These are phyloP conservation scores for Siphlonurus alternatus DNA, from an alignment of 2,888 invertebrate genomes.

Conservation along the genomic window DNA sequence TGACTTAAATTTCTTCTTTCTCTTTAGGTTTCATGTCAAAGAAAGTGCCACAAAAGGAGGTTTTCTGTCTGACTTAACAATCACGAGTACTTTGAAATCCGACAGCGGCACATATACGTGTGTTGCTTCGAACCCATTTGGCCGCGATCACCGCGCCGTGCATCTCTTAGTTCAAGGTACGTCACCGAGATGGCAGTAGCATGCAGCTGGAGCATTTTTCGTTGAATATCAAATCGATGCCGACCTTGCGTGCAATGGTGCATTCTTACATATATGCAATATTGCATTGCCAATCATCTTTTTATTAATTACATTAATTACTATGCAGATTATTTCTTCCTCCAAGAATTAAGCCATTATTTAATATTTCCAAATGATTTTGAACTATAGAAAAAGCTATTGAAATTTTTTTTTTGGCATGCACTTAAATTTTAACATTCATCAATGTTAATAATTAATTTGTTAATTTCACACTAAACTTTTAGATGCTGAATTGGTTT, in stretches of 20 bases:
- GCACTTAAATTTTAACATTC: no score
- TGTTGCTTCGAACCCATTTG: slow-evolving; percentile 28
- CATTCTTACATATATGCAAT: no score
- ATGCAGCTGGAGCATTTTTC: not conserved
- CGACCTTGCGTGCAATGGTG: not conserved
- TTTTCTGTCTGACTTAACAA: slow-evolving; percentile 23
- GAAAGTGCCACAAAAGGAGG: slow-evolving; percentile 20
- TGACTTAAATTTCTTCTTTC: no score
- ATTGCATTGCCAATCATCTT: not conserved
- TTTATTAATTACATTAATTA: no score
- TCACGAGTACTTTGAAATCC: slow-evolving; percentile 22
- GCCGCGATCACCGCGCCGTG: slow-evolving; percentile 26
- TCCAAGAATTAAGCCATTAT: no score
- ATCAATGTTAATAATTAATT: no score
- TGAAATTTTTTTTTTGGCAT: no score
- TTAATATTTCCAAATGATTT: no score
- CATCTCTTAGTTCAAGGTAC: slow-evolving; percentile 29
- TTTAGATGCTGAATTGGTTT: no score
- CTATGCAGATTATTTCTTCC: no score
- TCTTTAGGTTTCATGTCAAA: slow-evolving; percentile 21
- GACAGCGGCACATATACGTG: slow-evolving; percentile 29
- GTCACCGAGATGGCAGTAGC: not conserved
- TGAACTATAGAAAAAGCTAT: no score
- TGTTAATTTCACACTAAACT: no score
- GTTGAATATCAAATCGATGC: not conserved